A percentile compares a stretch with the other conserved stretches of the same genome.
Conservation (phyloP, 1,140 invertebrate genomes). For the Samia ricini region DNA sequence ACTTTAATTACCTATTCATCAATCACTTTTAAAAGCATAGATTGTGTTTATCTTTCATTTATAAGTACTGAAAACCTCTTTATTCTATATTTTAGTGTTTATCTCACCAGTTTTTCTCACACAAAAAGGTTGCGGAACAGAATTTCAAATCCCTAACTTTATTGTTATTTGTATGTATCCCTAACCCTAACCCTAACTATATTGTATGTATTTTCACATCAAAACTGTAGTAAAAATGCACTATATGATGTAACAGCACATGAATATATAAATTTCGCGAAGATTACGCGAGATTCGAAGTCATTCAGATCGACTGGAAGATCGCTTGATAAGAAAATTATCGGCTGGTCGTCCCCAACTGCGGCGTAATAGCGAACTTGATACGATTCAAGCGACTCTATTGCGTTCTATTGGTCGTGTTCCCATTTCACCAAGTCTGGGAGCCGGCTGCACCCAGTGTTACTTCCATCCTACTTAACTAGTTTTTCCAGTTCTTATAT, state of each 20-base stretch:
- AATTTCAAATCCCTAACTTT: too few relatives aligned
- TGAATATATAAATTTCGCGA: background rate
- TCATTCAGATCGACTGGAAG: constrained; percentile 37
- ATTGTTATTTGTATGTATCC: too few relatives aligned
- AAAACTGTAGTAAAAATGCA: background rate
- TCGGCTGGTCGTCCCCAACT: constrained; percentile 56
- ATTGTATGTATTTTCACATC: too few relatives aligned
- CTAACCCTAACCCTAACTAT: too few relatives aligned
- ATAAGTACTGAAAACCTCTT: too few relatives aligned
- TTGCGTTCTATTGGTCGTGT: constrained; percentile 35
- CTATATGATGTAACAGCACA: background rate
- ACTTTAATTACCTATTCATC: too few relatives aligned
- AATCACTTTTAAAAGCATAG: too few relatives aligned
- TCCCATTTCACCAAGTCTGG: constrained; percentile 21
- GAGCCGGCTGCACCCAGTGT: constrained; percentile 8
- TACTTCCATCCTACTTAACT: background rate
- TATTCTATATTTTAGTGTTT: too few relatives aligned
- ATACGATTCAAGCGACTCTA: constrained; percentile 33
- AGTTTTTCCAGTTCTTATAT: background rate
- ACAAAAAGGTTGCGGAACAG: too few relatives aligned
- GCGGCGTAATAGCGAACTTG: constrained; percentile 64
- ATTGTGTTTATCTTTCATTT: too few relatives aligned
- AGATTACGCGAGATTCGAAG: constrained; percentile 34
- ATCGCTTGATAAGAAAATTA: constrained; percentile 63
- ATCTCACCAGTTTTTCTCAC: too few relatives aligned